Evolutionary conservation across 2,113 vertebrate genomes (phyloP), one percentile per base, ranked within the genome.

Genomic region (Macrotis lagotis): DNA sequence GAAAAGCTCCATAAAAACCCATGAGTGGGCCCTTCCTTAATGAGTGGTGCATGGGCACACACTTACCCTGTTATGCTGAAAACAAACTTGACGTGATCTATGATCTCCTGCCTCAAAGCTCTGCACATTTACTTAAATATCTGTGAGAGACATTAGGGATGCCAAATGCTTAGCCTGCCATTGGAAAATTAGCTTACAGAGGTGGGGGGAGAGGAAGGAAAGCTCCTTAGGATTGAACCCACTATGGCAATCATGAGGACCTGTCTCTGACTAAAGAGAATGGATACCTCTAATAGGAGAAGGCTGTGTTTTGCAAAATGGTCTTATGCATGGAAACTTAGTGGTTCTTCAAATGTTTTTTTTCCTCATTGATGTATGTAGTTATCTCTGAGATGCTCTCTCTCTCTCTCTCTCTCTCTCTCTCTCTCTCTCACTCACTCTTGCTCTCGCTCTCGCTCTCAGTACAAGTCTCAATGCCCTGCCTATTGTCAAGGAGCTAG

Each of bases 281-380:
- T 8, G 37, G 16, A 44, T n/a, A 22, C 66, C 37, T 5, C 66
- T 5, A n/a, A 2, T 0, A 83, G 66, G 66, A n/a, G 6, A 83
- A 88, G 91, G 95, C 94, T 98, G 96, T 95, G 96, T 96, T 97
- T 98, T 97, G 97, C 96, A 97, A 97, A 98, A 98, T 90, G 97
- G 83, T 94, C 95, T 91, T 97, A 93, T 95, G 96, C 94, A 96
- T 90, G 95, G 96, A 95, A 97, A 97, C 91, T 55, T 97, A 88
- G 96, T 97, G 95, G 93, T 95, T 97, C 96, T 96, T 96, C 92
- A 96, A 94, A 91, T 94, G 88, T 50, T 51, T 51, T 51, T 66
- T 74, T 66, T 66, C 66, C n/a, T 83, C n/a, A 83, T 44, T 83
- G 37, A 83, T 22, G 16, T 83, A 19, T 6, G 22, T 16, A 44